phyloP scores from a whole-genome alignment of 2,888 invertebrate genomes.

The Pristionchus mayeri region DNA sequence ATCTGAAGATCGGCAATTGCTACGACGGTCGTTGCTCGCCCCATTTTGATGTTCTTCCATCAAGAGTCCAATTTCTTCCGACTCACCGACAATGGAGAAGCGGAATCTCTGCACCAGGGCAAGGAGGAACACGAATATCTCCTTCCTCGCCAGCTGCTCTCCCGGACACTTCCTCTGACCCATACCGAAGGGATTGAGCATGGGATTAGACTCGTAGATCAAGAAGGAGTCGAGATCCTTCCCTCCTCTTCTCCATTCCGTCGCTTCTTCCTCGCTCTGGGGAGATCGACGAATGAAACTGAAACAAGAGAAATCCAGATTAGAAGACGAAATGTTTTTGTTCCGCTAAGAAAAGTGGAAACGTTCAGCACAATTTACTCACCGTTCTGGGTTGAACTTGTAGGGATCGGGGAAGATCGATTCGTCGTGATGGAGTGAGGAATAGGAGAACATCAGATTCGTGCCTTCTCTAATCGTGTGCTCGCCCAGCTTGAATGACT shows the following conservation, averaged over 20 bases:
- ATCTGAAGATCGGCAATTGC: background rate
- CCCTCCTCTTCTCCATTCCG: background rate
- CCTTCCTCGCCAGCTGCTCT: constrained; percentile 66
- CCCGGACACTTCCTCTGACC: constrained; percentile 64
- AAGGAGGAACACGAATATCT: constrained; percentile 67
- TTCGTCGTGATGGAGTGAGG: constrained; percentile 14
- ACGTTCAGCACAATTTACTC: background rate
- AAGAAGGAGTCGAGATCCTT: background rate
- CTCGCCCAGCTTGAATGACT: background rate
- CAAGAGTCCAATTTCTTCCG: background rate
- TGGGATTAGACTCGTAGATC: background rate
- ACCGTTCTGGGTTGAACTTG: constrained; percentile 45
- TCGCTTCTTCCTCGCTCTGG: background rate
- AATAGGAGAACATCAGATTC: constrained; percentile 40
- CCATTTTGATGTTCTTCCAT: no score
- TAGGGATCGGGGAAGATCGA: constrained; percentile 38
- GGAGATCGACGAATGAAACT: constrained; percentile 34
- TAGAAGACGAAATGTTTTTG: background rate
- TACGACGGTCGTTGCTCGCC: no score
- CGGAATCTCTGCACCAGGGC: constrained; percentile 67
- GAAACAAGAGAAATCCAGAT: background rate
- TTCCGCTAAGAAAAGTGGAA: background rate
- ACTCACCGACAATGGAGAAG: constrained; percentile 55
- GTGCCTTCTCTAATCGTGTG: background rate
- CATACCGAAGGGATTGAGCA: constrained; percentile 60